Evolutionary conservation across 2,113 vertebrate genomes (phyloP).

Genomic region (Mesitornis unicolor): DNA sequence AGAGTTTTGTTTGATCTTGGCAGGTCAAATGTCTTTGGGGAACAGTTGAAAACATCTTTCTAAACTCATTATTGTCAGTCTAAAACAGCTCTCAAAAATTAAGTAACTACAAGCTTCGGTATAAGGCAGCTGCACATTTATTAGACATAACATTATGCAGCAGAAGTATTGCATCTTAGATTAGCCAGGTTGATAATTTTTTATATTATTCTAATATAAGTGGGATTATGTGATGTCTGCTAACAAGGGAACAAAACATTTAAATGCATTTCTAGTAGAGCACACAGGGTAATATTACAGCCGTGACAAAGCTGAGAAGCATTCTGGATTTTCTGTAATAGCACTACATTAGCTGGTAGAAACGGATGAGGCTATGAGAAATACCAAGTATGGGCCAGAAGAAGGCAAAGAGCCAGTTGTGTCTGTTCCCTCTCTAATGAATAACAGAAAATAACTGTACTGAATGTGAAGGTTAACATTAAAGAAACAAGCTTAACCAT

Average conservation of each 20-base stretch:
- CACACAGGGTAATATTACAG: neutral
- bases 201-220: conserved; percentile 43
- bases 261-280: neutral
- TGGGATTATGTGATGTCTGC: neutral
- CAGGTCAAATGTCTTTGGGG: neutral
- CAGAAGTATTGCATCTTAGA: conserved; percentile 11
- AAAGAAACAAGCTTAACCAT: neutral
- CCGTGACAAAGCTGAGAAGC: neutral
- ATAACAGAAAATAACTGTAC: neutral
- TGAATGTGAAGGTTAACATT: neutral
- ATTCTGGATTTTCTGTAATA: neutral
- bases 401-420: neutral
- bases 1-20: conserved; percentile 71
- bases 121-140: conserved; percentile 5
- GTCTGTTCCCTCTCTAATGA: neutral
- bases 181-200: conserved; percentile 50
- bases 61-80: conserved; percentile 32
- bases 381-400: neutral
- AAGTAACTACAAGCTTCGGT: conserved; percentile 28
- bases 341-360: neutral
- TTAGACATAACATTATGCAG: conserved; percentile 3
- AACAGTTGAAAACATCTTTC: conserved; percentile 73
- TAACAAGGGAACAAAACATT: neutral
- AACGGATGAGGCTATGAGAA: neutral
- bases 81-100: conserved; percentile 52